Conservation (phyloP, 2,888 invertebrate species). For the Suillia variegata region DNA sequence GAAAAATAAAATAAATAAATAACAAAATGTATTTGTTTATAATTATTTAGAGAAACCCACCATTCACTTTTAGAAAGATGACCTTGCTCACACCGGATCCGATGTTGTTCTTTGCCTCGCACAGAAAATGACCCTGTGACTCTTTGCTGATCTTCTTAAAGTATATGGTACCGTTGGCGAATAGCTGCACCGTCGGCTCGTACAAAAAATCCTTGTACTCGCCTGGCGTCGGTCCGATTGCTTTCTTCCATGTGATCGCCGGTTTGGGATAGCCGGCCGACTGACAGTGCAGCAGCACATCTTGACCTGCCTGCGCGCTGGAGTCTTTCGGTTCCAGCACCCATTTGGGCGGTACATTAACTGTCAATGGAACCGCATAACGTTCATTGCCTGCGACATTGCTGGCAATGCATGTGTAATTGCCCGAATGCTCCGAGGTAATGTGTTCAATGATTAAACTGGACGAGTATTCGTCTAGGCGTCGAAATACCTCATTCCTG, state of each 20-base stretch:
- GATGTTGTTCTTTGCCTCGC: constrained; percentile 91
- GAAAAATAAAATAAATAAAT: not conserved
- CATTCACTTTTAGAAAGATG: constrained; percentile 86
- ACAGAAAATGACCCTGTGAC: constrained; percentile 88
- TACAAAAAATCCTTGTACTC: constrained; percentile 84
- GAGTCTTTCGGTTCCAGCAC: constrained; percentile 82
- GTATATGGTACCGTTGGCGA: constrained; percentile 82
- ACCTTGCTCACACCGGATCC: constrained; percentile 92
- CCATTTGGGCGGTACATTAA: constrained; percentile 90
- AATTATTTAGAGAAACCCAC: constrained; percentile 66
- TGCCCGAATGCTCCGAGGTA: constrained; percentile 83
- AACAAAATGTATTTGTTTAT: constrained; percentile 25
- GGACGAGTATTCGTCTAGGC: constrained; percentile 84
- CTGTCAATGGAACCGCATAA: constrained; percentile 79
- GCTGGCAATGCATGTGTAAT: constrained; percentile 87
- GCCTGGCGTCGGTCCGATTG: constrained; percentile 78
- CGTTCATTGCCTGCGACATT: constrained; percentile 83
- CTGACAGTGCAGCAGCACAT: constrained; percentile 84
- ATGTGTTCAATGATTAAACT: constrained; percentile 86
- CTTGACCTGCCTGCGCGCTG: constrained; percentile 82
- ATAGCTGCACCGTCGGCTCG: constrained; percentile 76
- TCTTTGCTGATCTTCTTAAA: constrained; percentile 84
- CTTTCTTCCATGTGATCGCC: constrained; percentile 85
- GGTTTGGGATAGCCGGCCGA: constrained; percentile 93
- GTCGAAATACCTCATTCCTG: constrained; percentile 65